These are phyloP conservation scores for Spinibarbus caldwelli DNA, from an alignment of 2,797 vertebrate species.

Conservation along the genomic window DNA sequence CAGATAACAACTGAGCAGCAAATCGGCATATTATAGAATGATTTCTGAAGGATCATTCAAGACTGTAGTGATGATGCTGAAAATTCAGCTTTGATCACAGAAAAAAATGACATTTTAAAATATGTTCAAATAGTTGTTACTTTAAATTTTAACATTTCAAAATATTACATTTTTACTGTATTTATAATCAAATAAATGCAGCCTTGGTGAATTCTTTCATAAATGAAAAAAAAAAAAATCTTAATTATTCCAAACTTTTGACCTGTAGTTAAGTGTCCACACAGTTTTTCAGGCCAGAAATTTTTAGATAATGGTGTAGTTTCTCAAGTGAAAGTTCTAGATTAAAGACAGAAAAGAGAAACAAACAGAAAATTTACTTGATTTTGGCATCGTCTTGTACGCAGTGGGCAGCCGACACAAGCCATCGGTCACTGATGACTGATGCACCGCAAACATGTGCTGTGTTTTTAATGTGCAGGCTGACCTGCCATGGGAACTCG, in stretches of 20 bases:
- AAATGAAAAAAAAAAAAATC: no score
- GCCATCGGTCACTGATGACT: slow-evolving; percentile 82
- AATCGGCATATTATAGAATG: no score
- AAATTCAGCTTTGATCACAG: no score
- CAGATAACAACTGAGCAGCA: background rate
- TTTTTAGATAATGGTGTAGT: background rate
- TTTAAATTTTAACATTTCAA: background rate
- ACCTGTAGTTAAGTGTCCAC: no score
- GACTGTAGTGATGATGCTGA: background rate
- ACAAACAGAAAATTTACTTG: background rate
- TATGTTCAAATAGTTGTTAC: background rate
- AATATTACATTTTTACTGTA: background rate
- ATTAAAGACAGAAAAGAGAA: background rate
- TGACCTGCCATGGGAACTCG: slow-evolving; percentile 97
- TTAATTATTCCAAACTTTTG: no score
- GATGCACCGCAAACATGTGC: slow-evolving; percentile 91
- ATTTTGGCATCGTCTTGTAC: slow-evolving; percentile 74
- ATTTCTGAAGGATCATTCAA: background rate
- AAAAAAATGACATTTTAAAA: background rate
- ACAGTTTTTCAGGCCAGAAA: background rate
- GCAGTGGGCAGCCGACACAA: slow-evolving; percentile 94
- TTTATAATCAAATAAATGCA: background rate
- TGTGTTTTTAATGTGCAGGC: slow-evolving; percentile 79
- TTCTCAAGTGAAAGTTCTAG: background rate
- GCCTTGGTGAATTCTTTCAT: background rate